These are phyloP conservation scores for Lepetodrilus schrolli DNA, from an alignment of 2,888 invertebrate genomes.

Conservation along the genomic window DNA sequence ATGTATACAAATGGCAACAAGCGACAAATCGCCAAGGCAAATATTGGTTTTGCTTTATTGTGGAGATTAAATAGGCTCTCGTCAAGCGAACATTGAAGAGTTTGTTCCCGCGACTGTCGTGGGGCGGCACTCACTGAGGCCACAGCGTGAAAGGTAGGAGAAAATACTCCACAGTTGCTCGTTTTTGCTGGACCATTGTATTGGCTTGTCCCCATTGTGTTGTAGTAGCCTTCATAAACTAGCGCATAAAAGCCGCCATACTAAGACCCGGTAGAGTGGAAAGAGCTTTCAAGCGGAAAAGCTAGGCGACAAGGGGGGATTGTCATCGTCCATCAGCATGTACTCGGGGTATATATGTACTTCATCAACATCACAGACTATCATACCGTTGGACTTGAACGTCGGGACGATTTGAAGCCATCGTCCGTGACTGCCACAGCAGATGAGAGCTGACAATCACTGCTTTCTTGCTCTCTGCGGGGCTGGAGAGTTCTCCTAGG, in stretches of 20 bases:
- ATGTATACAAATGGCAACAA: conserved; percentile 22
- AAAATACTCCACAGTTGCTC: conserved; percentile 29
- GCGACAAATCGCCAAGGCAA: conserved; percentile 27
- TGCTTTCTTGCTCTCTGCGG: conserved; percentile 23
- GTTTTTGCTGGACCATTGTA: conserved; percentile 30
- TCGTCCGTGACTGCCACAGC: not conserved
- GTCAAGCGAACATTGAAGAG: conserved; percentile 9
- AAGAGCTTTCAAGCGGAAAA: conserved; percentile 11
- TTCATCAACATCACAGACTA: no score
- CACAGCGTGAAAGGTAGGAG: conserved; percentile 15
- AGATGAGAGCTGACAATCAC: conserved; percentile 22
- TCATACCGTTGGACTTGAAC: no score
- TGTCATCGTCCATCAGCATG: not conserved
- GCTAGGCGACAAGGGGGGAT: not conserved
- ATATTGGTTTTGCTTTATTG: conserved; percentile 27
- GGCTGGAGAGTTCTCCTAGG: conserved; percentile 2
- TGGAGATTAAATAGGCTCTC: conserved; percentile 12
- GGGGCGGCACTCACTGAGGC: not conserved
- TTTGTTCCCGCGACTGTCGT: not conserved
- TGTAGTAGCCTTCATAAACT: conserved; percentile 27
- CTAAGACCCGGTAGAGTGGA: conserved; percentile 13
- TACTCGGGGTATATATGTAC: no score
- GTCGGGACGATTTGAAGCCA: not conserved
- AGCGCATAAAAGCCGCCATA: conserved; percentile 19
- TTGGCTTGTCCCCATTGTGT: not conserved